Conservation (phyloP, 2,113 vertebrate genomes). For the Paradisaea rubra region DNA sequence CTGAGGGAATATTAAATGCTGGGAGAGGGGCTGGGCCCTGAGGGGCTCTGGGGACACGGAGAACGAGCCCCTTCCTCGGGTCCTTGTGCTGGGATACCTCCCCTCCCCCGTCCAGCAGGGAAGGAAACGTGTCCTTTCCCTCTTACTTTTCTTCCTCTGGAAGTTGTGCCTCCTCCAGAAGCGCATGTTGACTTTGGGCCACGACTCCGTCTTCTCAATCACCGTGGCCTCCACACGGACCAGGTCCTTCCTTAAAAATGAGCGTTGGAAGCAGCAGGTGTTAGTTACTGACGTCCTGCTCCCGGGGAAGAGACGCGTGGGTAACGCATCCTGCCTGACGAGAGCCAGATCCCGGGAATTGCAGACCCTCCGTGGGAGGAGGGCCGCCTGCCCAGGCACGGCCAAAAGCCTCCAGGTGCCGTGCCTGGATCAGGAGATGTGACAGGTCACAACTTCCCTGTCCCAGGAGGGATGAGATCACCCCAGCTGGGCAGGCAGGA, state of each 20-base stretch:
- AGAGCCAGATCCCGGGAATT: background rate
- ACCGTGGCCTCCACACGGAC: constrained; percentile 85
- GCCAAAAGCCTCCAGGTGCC: background rate
- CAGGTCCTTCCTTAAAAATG: constrained; percentile 68
- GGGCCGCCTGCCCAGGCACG: background rate
- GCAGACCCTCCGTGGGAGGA: background rate
- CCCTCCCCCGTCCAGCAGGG: background rate
- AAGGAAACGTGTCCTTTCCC: accelerated
- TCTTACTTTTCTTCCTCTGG: constrained; percentile 78
- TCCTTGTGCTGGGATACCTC: background rate
- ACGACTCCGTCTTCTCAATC: constrained; percentile 83
- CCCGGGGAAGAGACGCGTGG: accelerated
- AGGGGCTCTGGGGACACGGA: accelerated
- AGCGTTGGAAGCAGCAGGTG: background rate
- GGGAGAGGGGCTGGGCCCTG: background rate
- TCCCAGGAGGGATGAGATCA: background rate
- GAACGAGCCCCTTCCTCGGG: accelerated
- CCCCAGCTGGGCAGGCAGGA: background rate
- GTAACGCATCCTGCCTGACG: background rate
- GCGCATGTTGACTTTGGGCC: constrained; percentile 77
- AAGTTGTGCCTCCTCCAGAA: constrained; percentile 75
- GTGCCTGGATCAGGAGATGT: accelerated
- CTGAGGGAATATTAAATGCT: background rate
- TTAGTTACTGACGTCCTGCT: background rate
- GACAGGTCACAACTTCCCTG: background rate